Evolutionary conservation across 2,797 vertebrate species (phyloP).

Genomic region (Gymnothorax reevesii): DNA sequence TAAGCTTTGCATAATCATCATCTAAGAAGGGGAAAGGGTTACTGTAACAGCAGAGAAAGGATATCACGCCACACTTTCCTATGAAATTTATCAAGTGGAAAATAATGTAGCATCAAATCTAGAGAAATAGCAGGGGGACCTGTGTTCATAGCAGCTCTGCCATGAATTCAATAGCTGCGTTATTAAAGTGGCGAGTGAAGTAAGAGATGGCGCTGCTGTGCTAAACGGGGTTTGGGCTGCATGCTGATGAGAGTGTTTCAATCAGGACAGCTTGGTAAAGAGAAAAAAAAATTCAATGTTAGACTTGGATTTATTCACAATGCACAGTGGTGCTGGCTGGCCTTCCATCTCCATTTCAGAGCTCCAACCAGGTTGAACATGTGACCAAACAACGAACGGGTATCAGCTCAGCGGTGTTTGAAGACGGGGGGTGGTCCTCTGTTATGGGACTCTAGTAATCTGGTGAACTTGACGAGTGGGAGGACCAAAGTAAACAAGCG

Average conservation of each 20-base stretch:
- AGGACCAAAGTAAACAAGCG: not conserved
- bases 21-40: not conserved
- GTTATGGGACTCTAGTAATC: not conserved
- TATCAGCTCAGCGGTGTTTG: not conserved
- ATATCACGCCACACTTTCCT: not conserved
- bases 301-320: not conserved
- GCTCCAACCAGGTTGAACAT: not conserved
- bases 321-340: not conserved
- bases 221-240: constrained; percentile 1
- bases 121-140: not conserved
- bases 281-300: not conserved
- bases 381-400: not conserved
- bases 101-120: constrained; percentile 22
- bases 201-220: constrained; percentile 23
- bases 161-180: constrained; percentile 28
- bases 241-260: constrained; percentile 17
- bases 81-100: constrained; percentile 27
- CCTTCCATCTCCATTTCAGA: not conserved
- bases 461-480: not conserved
- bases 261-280: not conserved
- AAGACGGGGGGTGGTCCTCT: not conserved
- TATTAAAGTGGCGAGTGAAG: constrained; percentile 31
- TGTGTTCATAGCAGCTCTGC: constrained; percentile 19
- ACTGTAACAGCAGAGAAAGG: not conserved
- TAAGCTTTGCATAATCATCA: not conserved